Base-by-base conservation (phyloP, 2,888 invertebrate genomes). In the Tolmerus cingulatus region DNA sequence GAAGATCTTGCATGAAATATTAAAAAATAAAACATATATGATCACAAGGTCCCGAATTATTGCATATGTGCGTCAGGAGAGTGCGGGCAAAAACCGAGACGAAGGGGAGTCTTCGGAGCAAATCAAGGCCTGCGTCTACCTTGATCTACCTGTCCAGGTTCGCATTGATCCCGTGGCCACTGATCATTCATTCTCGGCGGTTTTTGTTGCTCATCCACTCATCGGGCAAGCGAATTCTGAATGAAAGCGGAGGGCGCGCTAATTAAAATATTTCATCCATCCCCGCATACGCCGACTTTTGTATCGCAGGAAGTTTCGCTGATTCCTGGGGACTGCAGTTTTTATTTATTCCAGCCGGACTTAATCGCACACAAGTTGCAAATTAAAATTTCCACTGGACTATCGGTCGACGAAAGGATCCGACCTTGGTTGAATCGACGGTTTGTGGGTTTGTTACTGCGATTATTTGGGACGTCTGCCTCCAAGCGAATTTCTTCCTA, bases 201-300 rank as follows among this genome's bases (percentile, higher is more conserved):
- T 78, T 55, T 78, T 77, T 78, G 37, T 78, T 78, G 40, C 57
- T 78, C 55, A 16, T 78, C 77, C 3, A 19, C 37, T 86, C 77
- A 55, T 51, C 76, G 74, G n/a, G 16, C 66, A 3, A 74, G 79
- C 87, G 87, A 87, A 87, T 87, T 74, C 51, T 81, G 87, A 81
- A 81, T 87, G 87, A 87, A 87, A 87, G 34, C 79, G 81, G 81
- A 87, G 74, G 81, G 66, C 79, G 87, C 87, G 87, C 79, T 87
- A 87, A 87, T 87, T 87, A 87, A 87, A 87, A 87, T 87, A 85
- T 86, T 86, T 86, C 77, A 66, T 86, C 85, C 43, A 66, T 78
- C 85, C 46, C 46, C 74, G 16, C 16, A 46, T 85, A 43, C 51
- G 51, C 27, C 16, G 51, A 51, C n/a, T 12, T 66, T 66, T 66